Evolutionary conservation across 2,888 invertebrate genomes (phyloP).

Genomic region (Dexiosoma caninum): DNA sequence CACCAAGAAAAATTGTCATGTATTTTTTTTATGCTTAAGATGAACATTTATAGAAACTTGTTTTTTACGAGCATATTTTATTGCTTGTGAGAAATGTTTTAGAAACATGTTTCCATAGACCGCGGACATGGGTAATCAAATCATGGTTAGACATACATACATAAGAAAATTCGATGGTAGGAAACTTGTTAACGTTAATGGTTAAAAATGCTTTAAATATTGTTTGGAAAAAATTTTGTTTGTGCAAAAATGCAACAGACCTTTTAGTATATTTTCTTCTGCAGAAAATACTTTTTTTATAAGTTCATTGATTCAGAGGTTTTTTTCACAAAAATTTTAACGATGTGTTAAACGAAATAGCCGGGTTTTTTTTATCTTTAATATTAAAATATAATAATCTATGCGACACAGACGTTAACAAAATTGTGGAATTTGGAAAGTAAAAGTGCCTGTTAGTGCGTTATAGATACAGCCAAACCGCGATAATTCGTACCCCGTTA

Average conservation of each 20-base stretch:
- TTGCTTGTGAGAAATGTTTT: constrained; percentile 35
- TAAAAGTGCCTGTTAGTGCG: too few species aligned
- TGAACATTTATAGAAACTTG: constrained; percentile 1
- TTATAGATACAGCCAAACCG: too few species aligned
- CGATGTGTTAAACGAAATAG: background rate
- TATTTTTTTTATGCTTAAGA: background rate
- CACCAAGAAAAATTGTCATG: constrained; percentile 13
- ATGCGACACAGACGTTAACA: too few species aligned
- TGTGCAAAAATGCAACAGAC: constrained; percentile 1
- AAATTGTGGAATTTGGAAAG: too few species aligned
- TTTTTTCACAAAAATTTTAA: background rate
- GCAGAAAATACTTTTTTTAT: background rate
- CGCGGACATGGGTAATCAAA: constrained; percentile 7
- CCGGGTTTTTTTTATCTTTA: too few species aligned
- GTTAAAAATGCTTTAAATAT: constrained; percentile 1
- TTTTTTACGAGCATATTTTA: background rate
- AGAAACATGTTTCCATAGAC: constrained; percentile 28
- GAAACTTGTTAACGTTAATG: background rate
- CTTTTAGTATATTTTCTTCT: background rate
- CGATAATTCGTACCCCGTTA: too few species aligned
- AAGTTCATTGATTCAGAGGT: constrained; percentile 7
- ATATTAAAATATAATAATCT: too few species aligned
- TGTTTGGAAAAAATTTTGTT: background rate
- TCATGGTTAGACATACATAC: too few species aligned
- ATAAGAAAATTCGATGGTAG: too few species aligned